These are phyloP conservation scores for Musca vetustissima DNA, from an alignment of 1,140 invertebrate species.

Conservation along the genomic window DNA sequence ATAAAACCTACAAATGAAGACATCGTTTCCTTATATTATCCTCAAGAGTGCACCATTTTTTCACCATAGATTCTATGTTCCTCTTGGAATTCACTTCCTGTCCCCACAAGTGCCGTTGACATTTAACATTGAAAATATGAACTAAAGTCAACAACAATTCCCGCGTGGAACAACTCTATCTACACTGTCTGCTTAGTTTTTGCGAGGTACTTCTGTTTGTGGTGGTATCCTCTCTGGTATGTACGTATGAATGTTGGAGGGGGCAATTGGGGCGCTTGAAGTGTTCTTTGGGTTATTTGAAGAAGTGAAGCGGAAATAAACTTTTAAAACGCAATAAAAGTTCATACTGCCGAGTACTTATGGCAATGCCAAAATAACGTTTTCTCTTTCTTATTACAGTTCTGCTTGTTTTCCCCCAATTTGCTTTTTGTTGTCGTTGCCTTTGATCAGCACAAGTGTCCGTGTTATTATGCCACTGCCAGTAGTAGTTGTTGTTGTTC, in stretches of 20 bases:
- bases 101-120: neutral
- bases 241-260: neutral
- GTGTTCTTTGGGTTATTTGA: slow-evolving; percentile 21
- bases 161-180: too few relatives aligned
- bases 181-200: slow-evolving; percentile 8
- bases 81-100: neutral
- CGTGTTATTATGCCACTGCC: slow-evolving; percentile 1
- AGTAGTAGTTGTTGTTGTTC: too few relatives aligned
- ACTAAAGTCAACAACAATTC: slow-evolving; percentile 3
- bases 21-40: neutral
- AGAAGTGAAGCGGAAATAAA: slow-evolving; percentile 23
- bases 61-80: too few relatives aligned
- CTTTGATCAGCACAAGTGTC: slow-evolving; percentile 9
- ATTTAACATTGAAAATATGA: slow-evolving; percentile 24
- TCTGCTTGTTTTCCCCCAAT: neutral
- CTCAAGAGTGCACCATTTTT: neutral
- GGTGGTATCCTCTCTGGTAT: neutral
- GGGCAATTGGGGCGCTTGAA: neutral
- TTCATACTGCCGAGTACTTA: slow-evolving; percentile 1
- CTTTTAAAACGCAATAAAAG: slow-evolving; percentile 24
- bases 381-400: neutral
- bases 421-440: neutral
- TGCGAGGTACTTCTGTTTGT: neutral
- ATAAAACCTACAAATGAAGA: slow-evolving; percentile 17
- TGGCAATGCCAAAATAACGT: neutral